Percentiles rank a stretch among this genome's conserved stretches.
Evolutionary conservation across 2,797 vertebrate species (phyloP).

Genomic region (Orientallactaga sibirica): DNA sequence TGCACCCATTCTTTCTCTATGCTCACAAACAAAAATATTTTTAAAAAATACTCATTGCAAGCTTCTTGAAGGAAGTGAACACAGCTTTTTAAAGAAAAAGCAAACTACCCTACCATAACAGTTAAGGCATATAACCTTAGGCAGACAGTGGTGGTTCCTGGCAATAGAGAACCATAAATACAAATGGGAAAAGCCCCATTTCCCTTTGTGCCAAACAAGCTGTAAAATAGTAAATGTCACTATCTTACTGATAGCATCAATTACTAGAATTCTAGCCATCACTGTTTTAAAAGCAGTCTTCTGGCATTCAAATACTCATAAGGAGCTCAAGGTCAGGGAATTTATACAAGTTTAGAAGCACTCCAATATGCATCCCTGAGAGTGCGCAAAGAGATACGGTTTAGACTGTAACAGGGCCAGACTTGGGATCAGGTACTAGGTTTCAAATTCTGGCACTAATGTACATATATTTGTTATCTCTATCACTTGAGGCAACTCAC

Average conservation of each 20-base stretch:
- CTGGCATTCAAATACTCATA: background rate
- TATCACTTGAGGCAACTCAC: background rate
- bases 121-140: background rate
- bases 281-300: conserved; percentile 41
- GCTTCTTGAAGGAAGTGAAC: conserved; percentile 7
- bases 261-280: conserved; percentile 9
- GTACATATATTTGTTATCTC: background rate
- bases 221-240: background rate
- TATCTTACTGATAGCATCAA: background rate
- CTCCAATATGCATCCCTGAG: background rate
- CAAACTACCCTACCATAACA: background rate
- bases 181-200: background rate
- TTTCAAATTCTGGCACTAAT: conserved; percentile 32
- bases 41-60: background rate
- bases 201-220: background rate
- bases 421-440: background rate
- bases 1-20: too few species aligned
- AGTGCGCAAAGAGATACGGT: conserved; percentile 15
- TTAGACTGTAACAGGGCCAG: background rate
- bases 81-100: conserved; percentile 29
- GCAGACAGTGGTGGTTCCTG: background rate
- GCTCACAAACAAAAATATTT: too few species aligned
- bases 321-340: background rate
- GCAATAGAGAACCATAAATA: background rate
- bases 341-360: conserved; percentile 28